These are phyloP conservation scores for Cheirogaleus major DNA, from an alignment of 2,797 vertebrate genomes.

Conservation along the genomic window DNA sequence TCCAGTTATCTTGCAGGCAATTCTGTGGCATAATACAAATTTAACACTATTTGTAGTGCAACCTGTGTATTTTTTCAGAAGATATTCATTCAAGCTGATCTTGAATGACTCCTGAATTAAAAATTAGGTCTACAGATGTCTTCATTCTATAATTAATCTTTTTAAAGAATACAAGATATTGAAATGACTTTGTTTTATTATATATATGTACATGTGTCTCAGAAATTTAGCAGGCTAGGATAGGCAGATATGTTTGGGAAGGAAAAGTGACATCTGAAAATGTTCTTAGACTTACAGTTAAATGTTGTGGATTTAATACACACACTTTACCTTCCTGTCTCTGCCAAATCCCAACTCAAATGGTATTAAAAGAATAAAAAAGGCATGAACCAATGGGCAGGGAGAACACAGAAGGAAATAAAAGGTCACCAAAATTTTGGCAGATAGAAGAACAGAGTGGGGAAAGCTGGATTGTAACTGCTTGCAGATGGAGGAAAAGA, in stretches of 20 bases:
- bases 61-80: conserved; percentile 56
- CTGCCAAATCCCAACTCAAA: not conserved
- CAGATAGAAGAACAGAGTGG: not conserved
- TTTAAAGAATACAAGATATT: conserved; percentile 79
- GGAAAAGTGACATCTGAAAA: conserved; percentile 33
- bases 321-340: not conserved
- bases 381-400: not conserved
- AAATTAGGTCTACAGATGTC: conserved; percentile 64
- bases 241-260: conserved; percentile 39
- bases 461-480: not conserved
- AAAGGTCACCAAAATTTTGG: not conserved
- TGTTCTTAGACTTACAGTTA: not conserved
- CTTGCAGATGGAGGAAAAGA: not conserved
- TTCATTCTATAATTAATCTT: conserved; percentile 75
- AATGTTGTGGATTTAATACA: not conserved
- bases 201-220: conserved; percentile 65
- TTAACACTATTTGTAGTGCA: conserved; percentile 68
- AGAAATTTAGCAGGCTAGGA: conserved; percentile 66
- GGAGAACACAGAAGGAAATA: not conserved
- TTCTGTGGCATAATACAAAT: conserved; percentile 62
- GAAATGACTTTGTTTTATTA: conserved; percentile 76
- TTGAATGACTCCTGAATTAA: conserved; percentile 45
- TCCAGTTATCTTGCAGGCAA: not conserved
- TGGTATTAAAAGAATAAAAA: not conserved
- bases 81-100: conserved; percentile 64